phyloP scores from a whole-genome alignment of 2,888 invertebrate species.

The Epistrophella euchroma region DNA sequence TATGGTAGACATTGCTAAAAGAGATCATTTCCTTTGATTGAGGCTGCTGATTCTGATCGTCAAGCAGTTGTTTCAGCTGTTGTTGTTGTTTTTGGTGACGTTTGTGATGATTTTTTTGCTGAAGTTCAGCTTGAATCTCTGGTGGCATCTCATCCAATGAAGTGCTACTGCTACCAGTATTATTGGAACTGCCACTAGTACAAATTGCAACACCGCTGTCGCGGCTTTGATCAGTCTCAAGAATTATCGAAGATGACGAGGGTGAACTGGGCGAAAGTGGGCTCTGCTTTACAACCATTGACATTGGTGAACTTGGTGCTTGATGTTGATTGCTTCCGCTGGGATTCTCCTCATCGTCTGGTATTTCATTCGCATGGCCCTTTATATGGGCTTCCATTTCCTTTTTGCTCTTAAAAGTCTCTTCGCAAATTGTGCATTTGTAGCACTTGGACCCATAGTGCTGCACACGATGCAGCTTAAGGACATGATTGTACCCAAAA shows the following conservation, averaged over 20 bases:
- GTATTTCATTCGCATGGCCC: constrained; percentile 88
- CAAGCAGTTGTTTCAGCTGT: constrained; percentile 35
- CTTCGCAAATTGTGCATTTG: constrained; percentile 95
- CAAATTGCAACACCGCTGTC: constrained; percentile 82
- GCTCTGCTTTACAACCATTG: constrained; percentile 48
- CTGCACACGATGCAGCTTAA: constrained; percentile 94
- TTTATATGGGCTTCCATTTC: constrained; percentile 95
- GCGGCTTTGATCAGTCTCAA: constrained; percentile 81
- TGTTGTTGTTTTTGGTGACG: constrained; percentile 77
- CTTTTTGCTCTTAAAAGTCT: constrained; percentile 95
- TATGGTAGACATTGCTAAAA: constrained; percentile 70
- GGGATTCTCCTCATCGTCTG: constrained; percentile 83
- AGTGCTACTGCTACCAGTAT: constrained; percentile 69
- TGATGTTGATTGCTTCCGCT: constrained; percentile 60
- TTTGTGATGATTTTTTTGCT: constrained; percentile 83
- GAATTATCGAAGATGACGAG: constrained; percentile 63
- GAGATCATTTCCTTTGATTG: constrained; percentile 66
- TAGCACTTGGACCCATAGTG: constrained; percentile 96
- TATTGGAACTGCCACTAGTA: constrained; percentile 77
- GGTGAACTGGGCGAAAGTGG: constrained; percentile 61
- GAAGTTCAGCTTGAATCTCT: constrained; percentile 69
- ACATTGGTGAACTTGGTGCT: constrained; percentile 42
- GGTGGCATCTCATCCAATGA: constrained; percentile 71
- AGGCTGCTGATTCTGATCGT: constrained; percentile 57
- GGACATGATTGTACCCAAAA: constrained; percentile 95